Evolutionary conservation across 2,888 invertebrate species (phyloP).

Genomic region (Alcis repandata): DNA sequence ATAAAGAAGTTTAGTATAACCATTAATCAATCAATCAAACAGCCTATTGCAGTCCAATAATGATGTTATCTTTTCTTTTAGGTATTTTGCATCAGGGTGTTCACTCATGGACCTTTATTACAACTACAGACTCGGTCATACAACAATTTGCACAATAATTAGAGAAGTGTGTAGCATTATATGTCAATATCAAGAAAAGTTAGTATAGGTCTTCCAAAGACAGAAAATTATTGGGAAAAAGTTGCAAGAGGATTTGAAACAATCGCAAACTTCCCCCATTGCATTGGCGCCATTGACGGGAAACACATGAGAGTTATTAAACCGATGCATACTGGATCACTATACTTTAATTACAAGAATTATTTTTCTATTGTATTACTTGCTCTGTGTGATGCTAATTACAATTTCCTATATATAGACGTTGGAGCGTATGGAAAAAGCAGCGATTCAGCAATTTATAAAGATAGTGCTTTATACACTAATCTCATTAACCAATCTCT

Average conservation of each 20-base stretch:
- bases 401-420: slow-evolving; percentile 32
- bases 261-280: slow-evolving; percentile 31
- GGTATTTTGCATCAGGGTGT: slow-evolving; percentile 39
- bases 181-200: slow-evolving; percentile 19
- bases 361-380: no score
- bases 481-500: slow-evolving; percentile 36
- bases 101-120: slow-evolving; percentile 36
- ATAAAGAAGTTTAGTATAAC: no score
- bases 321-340: slow-evolving; percentile 29
- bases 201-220: slow-evolving; percentile 10
- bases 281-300: slow-evolving; percentile 20
- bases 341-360: slow-evolving; percentile 23
- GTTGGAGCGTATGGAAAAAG: slow-evolving; percentile 4
- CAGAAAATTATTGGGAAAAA: slow-evolving; percentile 33
- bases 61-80: slow-evolving; percentile 30
- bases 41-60: slow-evolving; percentile 15
- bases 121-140: slow-evolving; percentile 38
- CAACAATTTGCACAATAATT: slow-evolving; percentile 38
- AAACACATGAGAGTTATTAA: slow-evolving; percentile 32
- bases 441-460: slow-evolving; percentile 35
- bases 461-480: slow-evolving; percentile 31
- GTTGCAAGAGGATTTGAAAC: slow-evolving; percentile 36
- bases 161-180: slow-evolving; percentile 38
- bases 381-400: slow-evolving; percentile 31
- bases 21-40: no score